Evolutionary conservation across 2,888 invertebrate genomes (phyloP), one percentile per base, ranked within the genome.

Genomic region (Strigamia transsilvanica): DNA sequence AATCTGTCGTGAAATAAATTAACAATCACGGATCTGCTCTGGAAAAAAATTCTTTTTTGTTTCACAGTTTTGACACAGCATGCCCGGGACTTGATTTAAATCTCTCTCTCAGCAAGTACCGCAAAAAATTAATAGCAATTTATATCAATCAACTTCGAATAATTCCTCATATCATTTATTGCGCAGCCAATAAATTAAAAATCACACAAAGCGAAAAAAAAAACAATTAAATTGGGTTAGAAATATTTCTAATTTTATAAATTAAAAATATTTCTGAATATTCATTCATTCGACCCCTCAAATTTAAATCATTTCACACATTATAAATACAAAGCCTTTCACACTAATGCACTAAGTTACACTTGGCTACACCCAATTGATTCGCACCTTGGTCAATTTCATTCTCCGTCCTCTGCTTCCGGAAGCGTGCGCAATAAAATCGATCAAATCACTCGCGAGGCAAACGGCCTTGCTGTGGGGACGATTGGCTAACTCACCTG

Each of bases 401-500:
- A 32, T 27, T 73, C 10, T 73, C 27, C 32, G 73, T 73, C 73
- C 38, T 73, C 32, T 27, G 32, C 73, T 73, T 73, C 73, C 73
- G 73, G 73, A 73, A 73, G 7, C 73, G 27, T 32, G 23, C 13
- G 32, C 73, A 73, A 73, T 73, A 73, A 73, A 73, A 73, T 27
- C 32, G 73, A 73, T 73, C 73, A 73, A 73, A 73, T 73, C 32
- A 73, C 73, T 73, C 5, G 27, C 32, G 23, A 73, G 2, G 73
- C 27, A 27, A 73, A 13, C 32, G 73, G 13, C 73, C 73, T 73
- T 73, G 73, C 73, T 6, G 27, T 13, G 32, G 32, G 32, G 27
- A 73, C 73, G 73, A 73, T 73, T 73, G 73, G 73, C 73, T 32
- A 73, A 73, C 73, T 73, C 73, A 73, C 73, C 73, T 73, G 27